Evolutionary conservation across 2,888 invertebrate species (phyloP).

Genomic region (Ethmia dodecea): DNA sequence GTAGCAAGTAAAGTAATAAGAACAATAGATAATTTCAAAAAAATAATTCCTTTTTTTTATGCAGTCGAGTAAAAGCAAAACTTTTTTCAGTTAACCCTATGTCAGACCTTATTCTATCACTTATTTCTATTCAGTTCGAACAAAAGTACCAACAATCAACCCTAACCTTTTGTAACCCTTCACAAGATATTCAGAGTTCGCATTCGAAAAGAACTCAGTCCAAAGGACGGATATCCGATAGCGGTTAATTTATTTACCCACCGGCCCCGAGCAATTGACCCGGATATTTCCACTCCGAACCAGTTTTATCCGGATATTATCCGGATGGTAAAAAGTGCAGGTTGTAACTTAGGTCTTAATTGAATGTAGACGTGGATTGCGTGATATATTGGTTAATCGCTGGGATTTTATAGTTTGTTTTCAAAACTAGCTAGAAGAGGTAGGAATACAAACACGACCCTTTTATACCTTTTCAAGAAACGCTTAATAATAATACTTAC

Average conservation of each 20-base stretch:
- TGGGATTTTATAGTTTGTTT: no score
- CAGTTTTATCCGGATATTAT: slow-evolving; percentile 16
- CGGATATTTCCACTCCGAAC: slow-evolving; percentile 38
- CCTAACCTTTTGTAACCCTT: not conserved
- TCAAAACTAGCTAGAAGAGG: no score
- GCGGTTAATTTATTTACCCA: slow-evolving; percentile 66
- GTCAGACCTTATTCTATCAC: no score
- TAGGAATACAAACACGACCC: no score
- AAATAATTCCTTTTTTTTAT: no score
- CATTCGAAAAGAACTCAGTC: not conserved
- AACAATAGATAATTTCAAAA: no score
- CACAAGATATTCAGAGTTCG: not conserved
- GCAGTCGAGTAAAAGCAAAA: no score
- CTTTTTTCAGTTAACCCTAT: no score
- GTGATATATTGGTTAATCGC: no score
- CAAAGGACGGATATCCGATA: slow-evolving; percentile 54
- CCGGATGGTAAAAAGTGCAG: slow-evolving; percentile 1
- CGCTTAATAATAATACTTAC: no score
- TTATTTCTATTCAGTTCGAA: not conserved
- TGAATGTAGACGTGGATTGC: not conserved
- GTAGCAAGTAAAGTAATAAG: no score
- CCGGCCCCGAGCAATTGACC: slow-evolving; percentile 52
- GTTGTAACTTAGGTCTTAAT: slow-evolving; percentile 1
- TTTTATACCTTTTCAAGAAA: no score
- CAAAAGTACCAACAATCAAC: not conserved